A percentile compares a stretch with the other conserved stretches of the same genome.
These are phyloP conservation scores for Catagonus wagneri DNA, from an alignment of 2,113 vertebrate species.

Conservation along the genomic window DNA sequence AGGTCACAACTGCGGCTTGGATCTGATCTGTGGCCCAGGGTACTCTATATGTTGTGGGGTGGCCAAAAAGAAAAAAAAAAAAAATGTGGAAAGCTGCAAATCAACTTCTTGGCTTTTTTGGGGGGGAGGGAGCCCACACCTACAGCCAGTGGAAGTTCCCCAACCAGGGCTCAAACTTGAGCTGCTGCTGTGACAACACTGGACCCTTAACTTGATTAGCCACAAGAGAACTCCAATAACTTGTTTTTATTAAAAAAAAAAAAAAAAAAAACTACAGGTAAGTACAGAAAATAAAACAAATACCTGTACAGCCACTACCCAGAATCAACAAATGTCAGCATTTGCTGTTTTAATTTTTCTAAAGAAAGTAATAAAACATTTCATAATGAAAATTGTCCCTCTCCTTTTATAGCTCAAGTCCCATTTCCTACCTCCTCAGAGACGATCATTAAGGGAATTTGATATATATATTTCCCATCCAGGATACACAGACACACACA, in stretches of 20 bases:
- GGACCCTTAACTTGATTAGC: too few relatives aligned
- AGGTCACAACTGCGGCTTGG: too few relatives aligned
- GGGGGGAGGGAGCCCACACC: too few relatives aligned
- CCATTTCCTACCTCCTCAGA: neutral
- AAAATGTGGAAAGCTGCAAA: neutral
- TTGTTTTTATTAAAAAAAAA: neutral
- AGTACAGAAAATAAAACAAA: neutral
- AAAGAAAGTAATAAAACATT: neutral
- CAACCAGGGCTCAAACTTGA: too few relatives aligned
- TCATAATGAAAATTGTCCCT: neutral
- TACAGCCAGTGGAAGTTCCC: too few relatives aligned
- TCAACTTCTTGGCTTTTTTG: neutral
- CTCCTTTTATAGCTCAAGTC: neutral
- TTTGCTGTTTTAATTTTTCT: neutral
- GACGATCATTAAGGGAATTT: neutral
- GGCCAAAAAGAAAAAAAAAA: too few relatives aligned
- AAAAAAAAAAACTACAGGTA: neutral
- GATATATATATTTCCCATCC: neutral
- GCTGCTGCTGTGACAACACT: too few relatives aligned
- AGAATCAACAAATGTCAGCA: neutral
- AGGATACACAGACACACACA: neutral
- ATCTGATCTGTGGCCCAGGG: too few relatives aligned
- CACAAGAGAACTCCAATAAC: too few relatives aligned
- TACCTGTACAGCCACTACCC: too few relatives aligned
- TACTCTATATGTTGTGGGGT: too few relatives aligned